A percentile compares a stretch with the other conserved stretches of the same genome.
phyloP scores from a whole-genome alignment of 2,797 vertebrate species.

The Lutjanus campechanus region DNA sequence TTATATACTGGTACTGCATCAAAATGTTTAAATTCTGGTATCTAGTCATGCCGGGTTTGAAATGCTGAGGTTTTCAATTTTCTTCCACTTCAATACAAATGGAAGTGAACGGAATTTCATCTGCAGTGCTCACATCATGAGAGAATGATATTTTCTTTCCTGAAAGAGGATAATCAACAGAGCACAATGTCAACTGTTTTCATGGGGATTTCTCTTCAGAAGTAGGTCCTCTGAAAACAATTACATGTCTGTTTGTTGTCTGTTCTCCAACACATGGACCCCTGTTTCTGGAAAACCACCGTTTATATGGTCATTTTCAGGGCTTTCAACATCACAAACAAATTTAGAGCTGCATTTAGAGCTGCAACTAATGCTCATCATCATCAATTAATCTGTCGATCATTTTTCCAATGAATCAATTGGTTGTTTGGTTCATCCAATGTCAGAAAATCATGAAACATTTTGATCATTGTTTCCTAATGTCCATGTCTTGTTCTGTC shows the following conservation, averaged over 20 bases:
- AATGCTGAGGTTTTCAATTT: background rate
- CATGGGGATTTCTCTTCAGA: background rate
- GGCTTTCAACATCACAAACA: background rate
- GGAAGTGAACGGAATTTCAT: background rate
- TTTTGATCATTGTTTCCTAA: too few relatives aligned
- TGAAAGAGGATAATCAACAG: slow-evolving; percentile 3
- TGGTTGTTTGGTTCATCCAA: too few relatives aligned
- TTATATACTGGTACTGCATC: too few relatives aligned
- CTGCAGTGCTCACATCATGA: background rate
- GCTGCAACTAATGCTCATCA: too few relatives aligned
- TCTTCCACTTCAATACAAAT: background rate
- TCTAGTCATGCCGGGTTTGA: background rate
- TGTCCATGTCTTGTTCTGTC: too few relatives aligned
- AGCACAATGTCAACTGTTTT: slow-evolving; percentile 11
- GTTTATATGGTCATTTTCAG: background rate
- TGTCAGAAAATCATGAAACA: too few relatives aligned
- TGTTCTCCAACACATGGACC: slow-evolving; percentile 3
- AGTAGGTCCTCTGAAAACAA: slow-evolving; percentile 10
- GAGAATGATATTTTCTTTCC: background rate
- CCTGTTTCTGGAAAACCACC: slow-evolving; percentile 14
- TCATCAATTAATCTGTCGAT: too few relatives aligned
- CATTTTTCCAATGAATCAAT: too few relatives aligned
- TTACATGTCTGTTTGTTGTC: background rate
- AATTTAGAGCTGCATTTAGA: background rate
- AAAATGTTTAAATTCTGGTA: background rate